phyloP scores from a whole-genome alignment of 2,888 invertebrate species.

The Phymatocera aterrima region DNA sequence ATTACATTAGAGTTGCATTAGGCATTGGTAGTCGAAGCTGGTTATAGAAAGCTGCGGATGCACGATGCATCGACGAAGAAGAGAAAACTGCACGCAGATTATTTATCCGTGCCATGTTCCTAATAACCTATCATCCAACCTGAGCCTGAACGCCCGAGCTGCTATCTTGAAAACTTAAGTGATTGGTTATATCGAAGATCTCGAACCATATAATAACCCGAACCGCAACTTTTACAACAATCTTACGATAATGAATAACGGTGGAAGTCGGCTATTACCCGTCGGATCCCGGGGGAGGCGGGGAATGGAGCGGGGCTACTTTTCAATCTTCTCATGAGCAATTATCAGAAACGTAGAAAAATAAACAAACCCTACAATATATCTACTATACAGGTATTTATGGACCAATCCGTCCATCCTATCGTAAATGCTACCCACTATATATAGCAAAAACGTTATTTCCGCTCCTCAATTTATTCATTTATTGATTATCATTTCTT shows the following conservation, averaged over 20 bases:
- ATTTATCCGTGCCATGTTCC: conserved; percentile 27
- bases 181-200: not conserved
- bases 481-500: no score
- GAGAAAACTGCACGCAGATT: conserved; percentile 23
- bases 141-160: not conserved
- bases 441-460: no score
- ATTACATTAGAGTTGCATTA: conserved; percentile 41
- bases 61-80: conserved; percentile 32
- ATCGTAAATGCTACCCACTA: no score
- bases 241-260: not conserved
- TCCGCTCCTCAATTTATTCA: no score
- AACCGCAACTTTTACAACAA: not conserved
- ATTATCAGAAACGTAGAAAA: not conserved
- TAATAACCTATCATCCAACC: not conserved
- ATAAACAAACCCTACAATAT: no score
- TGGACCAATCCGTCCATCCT: no score
- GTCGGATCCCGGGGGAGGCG: not conserved
- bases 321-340: not conserved
- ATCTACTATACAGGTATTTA: no score
- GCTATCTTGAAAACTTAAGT: not conserved
- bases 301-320: not conserved
- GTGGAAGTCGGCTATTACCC: not conserved
- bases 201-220: not conserved
- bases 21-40: not conserved
- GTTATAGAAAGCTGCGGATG: conserved; percentile 30